These are phyloP conservation scores for Stegostoma tigrinum DNA, from an alignment of 2,113 vertebrate species.

Conservation along the genomic window DNA sequence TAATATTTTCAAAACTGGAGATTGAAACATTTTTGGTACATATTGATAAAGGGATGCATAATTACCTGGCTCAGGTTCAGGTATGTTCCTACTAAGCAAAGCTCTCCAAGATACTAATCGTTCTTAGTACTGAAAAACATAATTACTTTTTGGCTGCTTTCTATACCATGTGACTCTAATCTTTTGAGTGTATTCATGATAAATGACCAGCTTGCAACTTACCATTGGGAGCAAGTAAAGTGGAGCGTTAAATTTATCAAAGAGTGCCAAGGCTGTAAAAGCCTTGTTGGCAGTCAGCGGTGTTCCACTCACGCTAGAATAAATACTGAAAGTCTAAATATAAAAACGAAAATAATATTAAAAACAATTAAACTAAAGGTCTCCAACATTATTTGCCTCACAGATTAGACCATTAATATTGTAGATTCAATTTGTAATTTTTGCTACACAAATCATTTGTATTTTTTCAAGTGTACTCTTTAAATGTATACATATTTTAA, in stretches of 20 bases:
- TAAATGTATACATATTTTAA: not conserved
- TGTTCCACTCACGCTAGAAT: not conserved
- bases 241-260: slow-evolving; percentile 32
- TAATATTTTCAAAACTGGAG: not conserved
- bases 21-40: not conserved
- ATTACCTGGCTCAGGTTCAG: not conserved
- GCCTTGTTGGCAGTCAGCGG: slow-evolving; percentile 24
- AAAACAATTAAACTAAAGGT: not conserved
- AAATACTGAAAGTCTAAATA: slow-evolving; percentile 15
- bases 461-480: not conserved
- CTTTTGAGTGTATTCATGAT: not conserved
- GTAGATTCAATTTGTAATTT: not conserved
- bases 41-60: not conserved
- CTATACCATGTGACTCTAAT: not conserved
- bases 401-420: not conserved
- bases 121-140: not conserved
- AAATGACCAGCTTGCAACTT: not conserved
- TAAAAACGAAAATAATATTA: not conserved
- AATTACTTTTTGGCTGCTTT: not conserved
- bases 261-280: slow-evolving; percentile 30
- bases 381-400: not conserved
- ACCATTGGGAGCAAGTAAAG: slow-evolving; percentile 8
- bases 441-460: not conserved
- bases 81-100: not conserved
- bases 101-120: not conserved